Base-by-base conservation (phyloP, 2,113 vertebrate genomes). In the Ammospiza caudacuta region DNA sequence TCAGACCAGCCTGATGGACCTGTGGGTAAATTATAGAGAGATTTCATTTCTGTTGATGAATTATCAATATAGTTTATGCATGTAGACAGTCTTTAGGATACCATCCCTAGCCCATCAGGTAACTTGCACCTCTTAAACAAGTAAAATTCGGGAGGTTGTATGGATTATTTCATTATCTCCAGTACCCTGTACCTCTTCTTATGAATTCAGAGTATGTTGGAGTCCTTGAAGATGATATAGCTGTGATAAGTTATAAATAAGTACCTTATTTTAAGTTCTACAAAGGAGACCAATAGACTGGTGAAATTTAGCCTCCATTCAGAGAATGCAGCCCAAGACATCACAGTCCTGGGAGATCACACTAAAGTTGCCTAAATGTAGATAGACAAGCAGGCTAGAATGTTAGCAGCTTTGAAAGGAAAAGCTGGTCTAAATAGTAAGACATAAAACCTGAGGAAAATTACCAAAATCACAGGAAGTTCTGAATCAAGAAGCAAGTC, bases 1-100 rank as follows among this genome's bases (percentile, higher is more conserved):
- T 99, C 67, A 99, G 96, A 15, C 99, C 99, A 23, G 99, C 99
- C 70, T 99, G 99, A 92, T 99, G 99, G 58, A 99, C 98, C 99
- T 99, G 95, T 33, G 86, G 54, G 39, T 19, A 76, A 79, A 91
- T 76, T 33, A 77, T 47, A 77, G 6, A 86, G 11, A 91, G 28
- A 80, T 33, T 57, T 69, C 12, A 88, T 64, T 85, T 80, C 70
- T 73, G 12, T 24, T 69, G 58, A 80, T 82, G 18, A 87, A 54
- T 61, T 69, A 85, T 0, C 2, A 3, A 83, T 52, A 49, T 1
- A 91, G 24, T 2, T 76, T 82, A 62, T 33, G 49, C 11, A 7
- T 21, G 11, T 18, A 57, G 28, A 49, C 67, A 59, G 23, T 47
- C 29, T 87, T 37, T 28, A 80, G 17, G 22, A 58, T 28, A 66